phyloP scores from a whole-genome alignment of 2,888 invertebrate genomes.

The Disparrhopalites patrizii region DNA sequence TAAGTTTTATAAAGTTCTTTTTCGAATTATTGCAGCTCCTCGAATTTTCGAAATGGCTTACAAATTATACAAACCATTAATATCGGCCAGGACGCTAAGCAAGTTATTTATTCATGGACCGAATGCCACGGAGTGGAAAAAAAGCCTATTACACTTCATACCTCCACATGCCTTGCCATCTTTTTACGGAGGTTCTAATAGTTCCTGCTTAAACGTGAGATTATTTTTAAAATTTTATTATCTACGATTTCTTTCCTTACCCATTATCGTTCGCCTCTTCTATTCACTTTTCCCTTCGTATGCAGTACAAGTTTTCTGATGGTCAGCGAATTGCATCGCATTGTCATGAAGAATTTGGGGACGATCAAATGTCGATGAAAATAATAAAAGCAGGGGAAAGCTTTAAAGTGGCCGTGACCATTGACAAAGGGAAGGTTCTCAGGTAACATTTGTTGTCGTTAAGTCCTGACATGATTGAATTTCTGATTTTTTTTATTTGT shows the following conservation, averaged over 20 bases:
- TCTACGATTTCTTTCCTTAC: neutral
- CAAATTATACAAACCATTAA: conserved; percentile 10
- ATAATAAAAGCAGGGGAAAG: neutral
- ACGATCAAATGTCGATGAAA: neutral
- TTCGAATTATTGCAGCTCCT: too few species aligned
- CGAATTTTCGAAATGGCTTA: conserved; percentile 15
- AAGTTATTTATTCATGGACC: conserved; percentile 12
- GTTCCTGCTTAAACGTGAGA: conserved; percentile 1
- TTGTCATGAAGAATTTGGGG: neutral
- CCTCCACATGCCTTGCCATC: conserved; percentile 9
- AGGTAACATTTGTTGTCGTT: too few species aligned
- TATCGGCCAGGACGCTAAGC: conserved; percentile 7
- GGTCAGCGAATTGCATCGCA: neutral
- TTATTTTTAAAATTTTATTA: too few species aligned
- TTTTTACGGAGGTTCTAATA: conserved; percentile 13
- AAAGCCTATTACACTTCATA: neutral
- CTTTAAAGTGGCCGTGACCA: neutral
- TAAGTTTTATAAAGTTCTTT: too few species aligned
- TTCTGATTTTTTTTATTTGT: too few species aligned
- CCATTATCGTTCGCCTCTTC: neutral
- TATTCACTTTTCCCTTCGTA: neutral
- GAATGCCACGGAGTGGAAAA: neutral
- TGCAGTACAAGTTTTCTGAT: conserved; percentile 7
- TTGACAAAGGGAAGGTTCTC: neutral
- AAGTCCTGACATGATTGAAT: too few species aligned